phyloP scores from a whole-genome alignment of 2,113 vertebrate species.

The Gopherus flavomarginatus region DNA sequence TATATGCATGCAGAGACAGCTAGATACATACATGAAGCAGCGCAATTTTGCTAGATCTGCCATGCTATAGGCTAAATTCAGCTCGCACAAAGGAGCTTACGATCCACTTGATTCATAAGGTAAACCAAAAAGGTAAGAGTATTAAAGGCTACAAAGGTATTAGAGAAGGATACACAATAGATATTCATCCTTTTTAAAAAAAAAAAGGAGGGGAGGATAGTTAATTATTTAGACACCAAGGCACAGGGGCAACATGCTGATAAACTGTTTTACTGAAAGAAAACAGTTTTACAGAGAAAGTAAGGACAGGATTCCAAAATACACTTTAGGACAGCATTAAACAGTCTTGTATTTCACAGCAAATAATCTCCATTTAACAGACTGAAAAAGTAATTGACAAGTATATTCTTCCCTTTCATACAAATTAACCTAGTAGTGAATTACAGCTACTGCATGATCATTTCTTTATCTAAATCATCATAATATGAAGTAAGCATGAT shows the following conservation, averaged over 20 bases:
- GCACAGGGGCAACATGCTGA: constrained; percentile 62
- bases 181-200: constrained; percentile 51
- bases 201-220: constrained; percentile 55
- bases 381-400: constrained; percentile 41
- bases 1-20: constrained; percentile 69
- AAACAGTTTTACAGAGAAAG: constrained; percentile 73
- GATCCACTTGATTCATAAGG: constrained; percentile 47
- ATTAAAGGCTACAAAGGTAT: constrained; percentile 45
- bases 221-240: constrained; percentile 46
- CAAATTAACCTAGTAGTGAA: constrained; percentile 57
- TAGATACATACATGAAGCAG: constrained; percentile 23
- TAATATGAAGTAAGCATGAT: background rate
- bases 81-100: constrained; percentile 38
- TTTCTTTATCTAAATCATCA: background rate
- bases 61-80: constrained; percentile 56
- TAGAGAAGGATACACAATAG: constrained; percentile 53
- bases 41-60: constrained; percentile 59
- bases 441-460: constrained; percentile 26
- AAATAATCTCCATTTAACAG: constrained; percentile 62
- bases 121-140: constrained; percentile 54
- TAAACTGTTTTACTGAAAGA: constrained; percentile 71
- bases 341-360: constrained; percentile 58
- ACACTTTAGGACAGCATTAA: constrained; percentile 66
- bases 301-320: constrained; percentile 64
- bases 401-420: constrained; percentile 51